Conservation (phyloP, 2,797 vertebrate species). For the Dendrocincla tyrannina region DNA sequence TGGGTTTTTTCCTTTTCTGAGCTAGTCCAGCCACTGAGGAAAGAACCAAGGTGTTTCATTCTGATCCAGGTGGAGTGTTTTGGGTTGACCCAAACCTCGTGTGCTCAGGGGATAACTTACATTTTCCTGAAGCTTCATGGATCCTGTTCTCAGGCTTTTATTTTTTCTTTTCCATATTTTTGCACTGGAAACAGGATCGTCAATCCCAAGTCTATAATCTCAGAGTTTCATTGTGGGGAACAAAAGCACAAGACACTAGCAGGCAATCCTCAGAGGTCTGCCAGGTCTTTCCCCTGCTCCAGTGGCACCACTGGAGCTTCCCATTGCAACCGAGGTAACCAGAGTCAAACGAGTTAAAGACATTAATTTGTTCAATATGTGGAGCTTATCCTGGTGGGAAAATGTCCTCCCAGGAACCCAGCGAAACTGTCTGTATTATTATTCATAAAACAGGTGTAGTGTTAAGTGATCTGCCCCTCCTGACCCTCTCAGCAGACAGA, state of each 20-base stretch:
- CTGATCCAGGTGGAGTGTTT: not conserved
- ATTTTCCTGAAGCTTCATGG: not conserved
- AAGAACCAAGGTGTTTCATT: not conserved
- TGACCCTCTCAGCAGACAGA: conserved; percentile 53
- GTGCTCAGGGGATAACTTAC: not conserved
- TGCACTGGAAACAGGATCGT: not conserved
- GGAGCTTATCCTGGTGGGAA: conserved; percentile 49
- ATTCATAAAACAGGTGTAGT: conserved; percentile 68
- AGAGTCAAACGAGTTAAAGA: conserved; percentile 56
- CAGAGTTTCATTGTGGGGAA: not conserved
- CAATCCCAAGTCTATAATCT: not conserved
- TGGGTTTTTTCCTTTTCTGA: not conserved
- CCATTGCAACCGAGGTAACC: not conserved
- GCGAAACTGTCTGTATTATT: conserved; percentile 24
- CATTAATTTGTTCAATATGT: conserved; percentile 27
- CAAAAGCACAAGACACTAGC: not conserved
- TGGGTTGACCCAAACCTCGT: not conserved
- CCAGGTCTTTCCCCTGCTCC: not conserved
- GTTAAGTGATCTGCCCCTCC: conserved; percentile 63
- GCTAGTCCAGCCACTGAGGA: not conserved
- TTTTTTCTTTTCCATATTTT: not conserved
- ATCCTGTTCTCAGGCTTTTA: fast-evolving
- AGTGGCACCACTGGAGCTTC: not conserved
- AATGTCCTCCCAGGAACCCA: conserved; percentile 53
- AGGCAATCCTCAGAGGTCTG: not conserved